Percentiles rank a stretch among this genome's conserved stretches.
Conservation (phyloP, 2,797 vertebrate genomes). For the Mycteria americana region DNA sequence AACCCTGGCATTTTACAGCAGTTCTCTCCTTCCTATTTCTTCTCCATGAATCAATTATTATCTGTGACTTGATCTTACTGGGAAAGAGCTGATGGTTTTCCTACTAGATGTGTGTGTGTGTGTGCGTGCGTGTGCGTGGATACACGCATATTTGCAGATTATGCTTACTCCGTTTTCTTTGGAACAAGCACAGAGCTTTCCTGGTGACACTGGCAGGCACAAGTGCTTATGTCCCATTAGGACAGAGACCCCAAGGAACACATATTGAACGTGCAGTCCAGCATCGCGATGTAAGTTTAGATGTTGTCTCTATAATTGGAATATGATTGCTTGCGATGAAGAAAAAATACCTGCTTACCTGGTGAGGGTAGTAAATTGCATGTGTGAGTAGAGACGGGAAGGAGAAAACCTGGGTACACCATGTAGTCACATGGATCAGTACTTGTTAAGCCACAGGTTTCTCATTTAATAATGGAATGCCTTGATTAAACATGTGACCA, state of each 20-base stretch:
- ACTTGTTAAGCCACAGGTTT: background rate
- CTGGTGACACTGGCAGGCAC: background rate
- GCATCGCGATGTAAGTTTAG: background rate
- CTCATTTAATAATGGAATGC: background rate
- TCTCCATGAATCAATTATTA: background rate
- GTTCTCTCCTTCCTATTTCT: background rate
- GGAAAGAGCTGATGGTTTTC: background rate
- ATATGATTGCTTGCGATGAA: background rate
- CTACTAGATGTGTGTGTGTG: background rate
- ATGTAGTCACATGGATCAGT: background rate
- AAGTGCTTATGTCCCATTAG: background rate
- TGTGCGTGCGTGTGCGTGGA: accelerated
- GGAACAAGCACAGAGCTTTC: background rate
- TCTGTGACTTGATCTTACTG: background rate
- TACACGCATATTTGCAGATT: background rate
- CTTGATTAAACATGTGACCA: background rate
- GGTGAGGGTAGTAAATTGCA: background rate
- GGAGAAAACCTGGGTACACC: background rate
- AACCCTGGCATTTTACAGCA: background rate
- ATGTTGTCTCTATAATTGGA: background rate
- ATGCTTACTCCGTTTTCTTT: background rate
- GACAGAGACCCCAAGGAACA: background rate
- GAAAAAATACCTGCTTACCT: background rate
- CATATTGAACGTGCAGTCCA: background rate
- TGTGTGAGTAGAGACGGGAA: background rate